Evolutionary conservation across 2,797 vertebrate genomes (phyloP).

Genomic region (Nyctibius grandis): DNA sequence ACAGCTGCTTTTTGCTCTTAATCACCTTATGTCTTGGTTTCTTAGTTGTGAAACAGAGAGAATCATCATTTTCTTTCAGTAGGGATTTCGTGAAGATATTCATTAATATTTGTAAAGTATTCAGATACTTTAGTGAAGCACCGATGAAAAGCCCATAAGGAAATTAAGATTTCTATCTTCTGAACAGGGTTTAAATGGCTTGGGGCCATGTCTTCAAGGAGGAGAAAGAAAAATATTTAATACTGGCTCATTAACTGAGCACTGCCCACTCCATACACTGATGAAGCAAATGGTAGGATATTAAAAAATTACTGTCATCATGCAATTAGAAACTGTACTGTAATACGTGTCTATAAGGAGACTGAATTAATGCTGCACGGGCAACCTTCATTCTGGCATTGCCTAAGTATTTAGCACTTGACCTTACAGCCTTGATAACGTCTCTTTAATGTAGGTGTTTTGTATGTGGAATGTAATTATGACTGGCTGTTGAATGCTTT

Average conservation of each 20-base stretch:
- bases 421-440: neutral
- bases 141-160: neutral
- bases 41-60: neutral
- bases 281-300: neutral
- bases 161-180: neutral
- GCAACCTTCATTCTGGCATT: neutral
- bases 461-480: neutral
- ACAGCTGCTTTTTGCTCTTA: neutral
- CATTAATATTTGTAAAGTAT: neutral
- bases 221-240: slow-evolving; percentile 40
- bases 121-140: neutral
- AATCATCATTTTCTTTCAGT: neutral
- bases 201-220: neutral
- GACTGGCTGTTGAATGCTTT: neutral
- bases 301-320: slow-evolving; percentile 5
- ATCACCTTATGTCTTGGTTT: neutral
- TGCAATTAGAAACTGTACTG: neutral
- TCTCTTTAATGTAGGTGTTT: neutral
- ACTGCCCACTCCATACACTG: neutral
- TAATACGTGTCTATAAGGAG: neutral
- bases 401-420: neutral
- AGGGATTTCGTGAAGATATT: neutral
- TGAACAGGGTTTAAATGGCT: neutral
- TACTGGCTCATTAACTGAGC: neutral
- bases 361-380: neutral